Evolutionary conservation across 2,113 vertebrate species (phyloP).

Genomic region (Melanocharis versteri): DNA sequence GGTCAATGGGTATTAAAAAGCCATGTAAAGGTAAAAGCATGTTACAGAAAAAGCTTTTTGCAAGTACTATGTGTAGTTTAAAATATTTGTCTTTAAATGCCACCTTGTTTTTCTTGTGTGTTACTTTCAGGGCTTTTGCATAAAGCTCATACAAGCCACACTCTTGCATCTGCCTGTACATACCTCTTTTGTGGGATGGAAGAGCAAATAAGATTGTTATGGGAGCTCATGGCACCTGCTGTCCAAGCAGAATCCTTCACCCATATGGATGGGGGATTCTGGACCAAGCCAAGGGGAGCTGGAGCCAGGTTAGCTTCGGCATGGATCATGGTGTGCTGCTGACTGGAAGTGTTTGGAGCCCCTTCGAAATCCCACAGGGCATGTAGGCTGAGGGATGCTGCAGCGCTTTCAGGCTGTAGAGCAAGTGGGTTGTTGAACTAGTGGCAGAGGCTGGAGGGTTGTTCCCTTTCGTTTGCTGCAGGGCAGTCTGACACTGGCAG

Average conservation of each 20-base stretch:
- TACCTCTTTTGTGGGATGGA: not conserved
- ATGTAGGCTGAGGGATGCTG: not conserved
- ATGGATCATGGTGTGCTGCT: not conserved
- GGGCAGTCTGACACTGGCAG: not conserved
- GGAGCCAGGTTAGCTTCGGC: not conserved
- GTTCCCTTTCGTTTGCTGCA: not conserved
- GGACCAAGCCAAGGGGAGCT: not conserved
- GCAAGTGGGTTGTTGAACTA: not conserved
- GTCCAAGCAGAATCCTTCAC: not conserved
- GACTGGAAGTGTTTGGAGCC: not conserved
- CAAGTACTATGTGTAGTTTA: not conserved
- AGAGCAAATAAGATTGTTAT: not conserved
- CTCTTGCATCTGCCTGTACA: fast-evolving
- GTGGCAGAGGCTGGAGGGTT: not conserved
- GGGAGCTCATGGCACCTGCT: not conserved
- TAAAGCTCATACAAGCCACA: not conserved
- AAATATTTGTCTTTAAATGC: not conserved
- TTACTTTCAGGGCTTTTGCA: not conserved
- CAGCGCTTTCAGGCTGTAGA: not conserved
- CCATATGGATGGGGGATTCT: not conserved
- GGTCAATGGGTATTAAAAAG: not conserved
- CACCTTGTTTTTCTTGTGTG: not conserved
- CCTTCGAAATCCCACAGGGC: not conserved
- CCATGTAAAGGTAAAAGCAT: not conserved
- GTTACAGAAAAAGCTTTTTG: not conserved